Conservation (phyloP, 2,797 vertebrate genomes). For the Leucoraja ocellata region DNA sequence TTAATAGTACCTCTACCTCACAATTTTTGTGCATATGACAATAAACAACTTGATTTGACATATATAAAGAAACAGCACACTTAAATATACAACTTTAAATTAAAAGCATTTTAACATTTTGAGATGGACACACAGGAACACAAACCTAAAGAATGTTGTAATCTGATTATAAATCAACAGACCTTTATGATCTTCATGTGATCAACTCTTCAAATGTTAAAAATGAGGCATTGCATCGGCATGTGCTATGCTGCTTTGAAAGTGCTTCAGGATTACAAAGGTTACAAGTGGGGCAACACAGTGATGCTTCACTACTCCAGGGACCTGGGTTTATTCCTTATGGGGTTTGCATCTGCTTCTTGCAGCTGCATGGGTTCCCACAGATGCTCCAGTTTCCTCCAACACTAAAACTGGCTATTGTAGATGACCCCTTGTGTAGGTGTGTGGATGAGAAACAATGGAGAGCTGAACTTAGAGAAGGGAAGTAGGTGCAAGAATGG, state of each 20-base stretch:
- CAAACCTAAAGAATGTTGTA: not conserved
- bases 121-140: not conserved
- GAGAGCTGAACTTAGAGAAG: too few relatives aligned
- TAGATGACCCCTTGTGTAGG: too few relatives aligned
- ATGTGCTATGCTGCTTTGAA: not conserved
- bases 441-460: too few relatives aligned
- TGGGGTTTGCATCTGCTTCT: too few relatives aligned
- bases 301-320: too few relatives aligned
- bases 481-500: too few relatives aligned
- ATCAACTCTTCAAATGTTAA: not conserved
- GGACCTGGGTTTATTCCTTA: too few relatives aligned
- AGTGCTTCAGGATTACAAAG: not conserved
- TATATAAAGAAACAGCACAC: not conserved
- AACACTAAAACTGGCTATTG: too few relatives aligned
- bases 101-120: not conserved
- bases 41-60: not conserved
- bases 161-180: not conserved
- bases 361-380: too few relatives aligned
- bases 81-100: not conserved
- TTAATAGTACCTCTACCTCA: too few relatives aligned
- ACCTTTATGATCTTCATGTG: not conserved
- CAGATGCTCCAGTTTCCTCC: too few relatives aligned
- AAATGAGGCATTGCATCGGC: not conserved
- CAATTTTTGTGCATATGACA: not conserved
- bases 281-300: not conserved